These are phyloP conservation scores for Aleiodes alternator DNA, from an alignment of 2,888 invertebrate genomes.

Conservation along the genomic window DNA sequence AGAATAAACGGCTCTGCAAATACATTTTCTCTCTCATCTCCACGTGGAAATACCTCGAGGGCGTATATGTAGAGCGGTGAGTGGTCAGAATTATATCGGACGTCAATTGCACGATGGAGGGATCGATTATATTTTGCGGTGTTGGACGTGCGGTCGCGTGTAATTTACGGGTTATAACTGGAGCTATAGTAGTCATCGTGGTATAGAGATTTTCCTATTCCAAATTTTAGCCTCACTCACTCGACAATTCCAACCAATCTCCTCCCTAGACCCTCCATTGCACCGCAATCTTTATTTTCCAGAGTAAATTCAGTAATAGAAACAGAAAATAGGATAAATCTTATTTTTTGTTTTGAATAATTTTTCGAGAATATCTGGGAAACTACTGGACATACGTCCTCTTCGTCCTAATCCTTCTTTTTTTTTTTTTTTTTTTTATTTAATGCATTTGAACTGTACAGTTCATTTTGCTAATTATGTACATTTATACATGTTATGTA, in stretches of 20 bases:
- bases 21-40: neutral
- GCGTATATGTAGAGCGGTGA: conserved; percentile 28
- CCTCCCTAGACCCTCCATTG: neutral
- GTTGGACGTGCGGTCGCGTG: conserved; percentile 59
- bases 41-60: conserved; percentile 18
- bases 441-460: too few species aligned
- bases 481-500: too few species aligned
- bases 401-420: too few species aligned
- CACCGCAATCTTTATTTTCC: neutral
- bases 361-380: conserved; percentile 28
- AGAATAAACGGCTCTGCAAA: too few species aligned
- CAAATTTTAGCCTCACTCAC: conserved; percentile 1
- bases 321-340: too few species aligned
- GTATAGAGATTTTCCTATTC: conserved; percentile 21
- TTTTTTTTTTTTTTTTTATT: too few species aligned
- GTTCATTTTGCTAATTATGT: too few species aligned
- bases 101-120: conserved; percentile 54
- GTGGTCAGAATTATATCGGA: conserved; percentile 50
- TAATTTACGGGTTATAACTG: conserved; percentile 65
- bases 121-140: conserved; percentile 58
- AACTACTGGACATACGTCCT: too few species aligned
- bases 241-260: conserved; percentile 11
- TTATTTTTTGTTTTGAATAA: too few species aligned
- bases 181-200: conserved; percentile 10
- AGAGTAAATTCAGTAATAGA: too few species aligned